These are phyloP conservation scores for Marmota monax DNA, from an alignment of 2,113 vertebrate species.

Conservation along the genomic window DNA sequence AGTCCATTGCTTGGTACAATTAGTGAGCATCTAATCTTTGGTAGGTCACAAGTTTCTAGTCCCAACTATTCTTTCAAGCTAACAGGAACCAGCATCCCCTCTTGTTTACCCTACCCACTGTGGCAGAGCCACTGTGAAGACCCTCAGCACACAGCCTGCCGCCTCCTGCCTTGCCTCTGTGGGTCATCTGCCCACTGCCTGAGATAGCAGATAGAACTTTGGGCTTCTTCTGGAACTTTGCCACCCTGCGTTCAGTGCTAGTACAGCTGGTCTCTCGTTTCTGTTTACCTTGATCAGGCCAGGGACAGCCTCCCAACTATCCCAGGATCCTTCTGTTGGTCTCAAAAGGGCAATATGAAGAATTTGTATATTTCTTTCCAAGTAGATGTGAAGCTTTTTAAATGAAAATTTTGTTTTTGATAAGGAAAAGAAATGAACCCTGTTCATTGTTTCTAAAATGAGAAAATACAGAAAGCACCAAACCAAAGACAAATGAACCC, in stretches of 20 bases:
- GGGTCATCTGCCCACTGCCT: too few species aligned
- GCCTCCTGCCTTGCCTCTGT: neutral
- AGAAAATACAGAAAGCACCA: neutral
- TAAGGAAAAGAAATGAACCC: slow-evolving; percentile 29
- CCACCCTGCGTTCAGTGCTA: neutral
- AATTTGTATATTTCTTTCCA: neutral
- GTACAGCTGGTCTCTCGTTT: neutral
- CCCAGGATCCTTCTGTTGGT: neutral
- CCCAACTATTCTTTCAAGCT: neutral
- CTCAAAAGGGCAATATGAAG: slow-evolving; percentile 28
- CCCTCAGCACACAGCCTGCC: neutral
- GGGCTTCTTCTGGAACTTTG: neutral
- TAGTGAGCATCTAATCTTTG: neutral
- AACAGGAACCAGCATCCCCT: neutral
- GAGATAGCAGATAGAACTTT: neutral
- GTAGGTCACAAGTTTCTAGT: neutral
- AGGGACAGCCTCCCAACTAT: neutral
- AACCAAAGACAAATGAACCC: slow-evolving; percentile 14
- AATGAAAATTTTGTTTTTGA: slow-evolving; percentile 52
- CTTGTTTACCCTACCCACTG: neutral
- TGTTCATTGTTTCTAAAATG: slow-evolving; percentile 1
- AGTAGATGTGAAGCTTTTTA: slow-evolving; percentile 16
- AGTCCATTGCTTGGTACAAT: neutral
- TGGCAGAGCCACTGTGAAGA: neutral
- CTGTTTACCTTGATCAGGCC: neutral